These are phyloP conservation scores for Pithys albifrons DNA, from an alignment of 2,113 vertebrate genomes.

Conservation along the genomic window DNA sequence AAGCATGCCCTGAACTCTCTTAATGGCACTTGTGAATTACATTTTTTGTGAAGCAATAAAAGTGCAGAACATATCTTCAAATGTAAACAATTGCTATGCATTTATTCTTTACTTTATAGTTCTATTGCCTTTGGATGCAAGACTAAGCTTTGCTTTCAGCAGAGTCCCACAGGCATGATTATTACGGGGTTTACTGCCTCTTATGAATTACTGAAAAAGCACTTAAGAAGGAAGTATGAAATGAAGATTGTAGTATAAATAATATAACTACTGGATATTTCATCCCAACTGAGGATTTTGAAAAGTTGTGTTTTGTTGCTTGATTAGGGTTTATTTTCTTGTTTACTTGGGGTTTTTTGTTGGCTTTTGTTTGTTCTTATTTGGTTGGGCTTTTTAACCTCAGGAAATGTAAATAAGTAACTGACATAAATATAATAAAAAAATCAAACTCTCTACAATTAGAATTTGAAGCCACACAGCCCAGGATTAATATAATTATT, in stretches of 20 bases:
- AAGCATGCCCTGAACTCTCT: neutral
- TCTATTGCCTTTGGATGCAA: neutral
- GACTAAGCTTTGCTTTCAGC: conserved; percentile 24
- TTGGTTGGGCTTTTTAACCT: neutral
- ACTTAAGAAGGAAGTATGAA: conserved; percentile 19
- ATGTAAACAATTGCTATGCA: neutral
- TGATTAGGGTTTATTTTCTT: neutral
- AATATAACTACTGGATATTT: neutral
- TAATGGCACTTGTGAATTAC: neutral
- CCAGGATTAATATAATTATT: neutral
- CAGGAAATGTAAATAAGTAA: neutral
- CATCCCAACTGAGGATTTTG: neutral
- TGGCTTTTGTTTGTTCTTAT: neutral
- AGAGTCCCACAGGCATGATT: neutral
- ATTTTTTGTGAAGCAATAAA: neutral
- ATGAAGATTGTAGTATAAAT: neutral
- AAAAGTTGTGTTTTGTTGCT: neutral
- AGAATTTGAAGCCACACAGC: neutral
- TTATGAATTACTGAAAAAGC: neutral
- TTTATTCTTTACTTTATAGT: neutral
- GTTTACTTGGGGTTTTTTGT: neutral
- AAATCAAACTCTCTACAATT: neutral
- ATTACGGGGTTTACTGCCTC: conserved; percentile 10
- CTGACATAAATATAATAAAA: neutral
- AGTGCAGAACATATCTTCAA: neutral